Evolutionary conservation across 92 coral and sea anemone genomes (phyloP).

Genomic region (Hydrozoanthus gracilis): DNA sequence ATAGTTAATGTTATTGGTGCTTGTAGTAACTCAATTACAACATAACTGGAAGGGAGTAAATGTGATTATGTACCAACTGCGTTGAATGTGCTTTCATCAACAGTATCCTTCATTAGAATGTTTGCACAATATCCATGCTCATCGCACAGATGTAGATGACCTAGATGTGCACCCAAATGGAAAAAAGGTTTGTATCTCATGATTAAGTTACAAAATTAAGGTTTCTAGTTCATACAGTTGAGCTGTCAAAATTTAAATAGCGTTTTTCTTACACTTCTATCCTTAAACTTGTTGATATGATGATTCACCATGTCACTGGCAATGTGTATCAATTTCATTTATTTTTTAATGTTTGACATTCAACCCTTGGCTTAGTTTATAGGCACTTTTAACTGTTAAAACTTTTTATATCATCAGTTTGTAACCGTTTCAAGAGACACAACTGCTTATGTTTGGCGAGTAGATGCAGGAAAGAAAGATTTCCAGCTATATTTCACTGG

Average conservation of each 20-base stretch:
- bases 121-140: slow-evolving; percentile 87
- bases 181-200: slow-evolving; percentile 69
- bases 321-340: neutral
- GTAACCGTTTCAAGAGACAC: slow-evolving; percentile 98
- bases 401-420: slow-evolving; percentile 65
- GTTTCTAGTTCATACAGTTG: neutral
- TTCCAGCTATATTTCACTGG: slow-evolving; percentile 92
- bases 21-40: too few relatives aligned
- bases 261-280: neutral
- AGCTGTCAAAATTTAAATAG: neutral
- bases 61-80: too few relatives aligned
- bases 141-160: slow-evolving; percentile 96
- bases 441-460: slow-evolving; percentile 94
- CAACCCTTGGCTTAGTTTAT: neutral
- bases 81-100: neutral
- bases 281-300: neutral
- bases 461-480: slow-evolving; percentile 94
- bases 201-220: neutral
- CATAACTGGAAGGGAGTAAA: too few relatives aligned
- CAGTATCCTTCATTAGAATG: slow-evolving; percentile 97
- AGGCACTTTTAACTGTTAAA: neutral
- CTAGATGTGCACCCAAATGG: slow-evolving; percentile 95
- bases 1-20: too few relatives aligned
- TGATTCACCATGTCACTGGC: neutral
- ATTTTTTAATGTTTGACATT: neutral